phyloP scores from a whole-genome alignment of 2,113 vertebrate species.

The Redunca redunca region DNA sequence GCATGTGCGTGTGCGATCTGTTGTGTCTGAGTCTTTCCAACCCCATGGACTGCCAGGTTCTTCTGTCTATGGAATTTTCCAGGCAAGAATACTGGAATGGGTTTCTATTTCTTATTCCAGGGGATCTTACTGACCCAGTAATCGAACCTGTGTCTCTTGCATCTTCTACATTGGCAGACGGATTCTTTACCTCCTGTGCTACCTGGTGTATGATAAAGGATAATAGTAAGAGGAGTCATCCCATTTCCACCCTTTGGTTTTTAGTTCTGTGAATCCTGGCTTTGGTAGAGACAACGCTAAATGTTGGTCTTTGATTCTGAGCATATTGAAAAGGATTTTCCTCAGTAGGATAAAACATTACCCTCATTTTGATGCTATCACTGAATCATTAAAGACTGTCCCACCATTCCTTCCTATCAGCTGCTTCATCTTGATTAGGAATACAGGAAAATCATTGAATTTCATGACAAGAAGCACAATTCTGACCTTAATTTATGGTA shows the following conservation, averaged over 20 bases:
- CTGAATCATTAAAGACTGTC: not conserved
- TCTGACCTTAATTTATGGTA: not conserved
- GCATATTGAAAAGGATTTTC: not conserved
- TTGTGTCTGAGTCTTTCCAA: not conserved
- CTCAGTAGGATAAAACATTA: not conserved
- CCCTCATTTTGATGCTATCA: not conserved
- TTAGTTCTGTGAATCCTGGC: not conserved
- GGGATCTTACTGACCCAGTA: not conserved
- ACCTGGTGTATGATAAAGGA: not conserved
- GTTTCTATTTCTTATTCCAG: not conserved
- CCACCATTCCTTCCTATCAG: not conserved
- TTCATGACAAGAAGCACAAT: not conserved
- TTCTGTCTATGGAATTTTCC: not conserved
- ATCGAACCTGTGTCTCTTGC: not conserved
- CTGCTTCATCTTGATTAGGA: not conserved
- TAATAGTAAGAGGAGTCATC: not conserved
- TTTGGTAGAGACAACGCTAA: not conserved
- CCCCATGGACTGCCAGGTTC: not conserved
- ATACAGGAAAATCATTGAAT: not conserved
- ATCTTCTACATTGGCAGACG: rapidly evolving
- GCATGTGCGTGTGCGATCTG: too few relatives aligned
- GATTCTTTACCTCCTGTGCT: not conserved
- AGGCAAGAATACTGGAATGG: not conserved
- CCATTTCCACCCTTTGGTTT: not conserved
- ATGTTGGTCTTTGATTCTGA: not conserved